Percentiles rank a stretch among this genome's conserved stretches.
These are phyloP conservation scores for Tetragonisca angustula DNA, from an alignment of 2,888 invertebrate species.

Conservation along the genomic window DNA sequence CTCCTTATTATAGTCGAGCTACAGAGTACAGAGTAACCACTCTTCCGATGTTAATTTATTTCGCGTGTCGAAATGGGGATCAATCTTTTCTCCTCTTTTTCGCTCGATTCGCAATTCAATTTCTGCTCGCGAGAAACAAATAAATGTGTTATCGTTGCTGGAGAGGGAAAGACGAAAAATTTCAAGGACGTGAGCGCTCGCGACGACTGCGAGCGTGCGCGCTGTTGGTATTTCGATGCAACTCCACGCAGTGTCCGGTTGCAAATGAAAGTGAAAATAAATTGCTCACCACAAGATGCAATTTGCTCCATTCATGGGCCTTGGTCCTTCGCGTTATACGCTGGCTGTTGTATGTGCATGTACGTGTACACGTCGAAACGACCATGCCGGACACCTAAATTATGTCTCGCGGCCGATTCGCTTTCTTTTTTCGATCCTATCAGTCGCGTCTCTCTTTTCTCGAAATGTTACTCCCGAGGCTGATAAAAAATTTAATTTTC, in stretches of 20 bases:
- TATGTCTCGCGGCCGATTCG: constrained; percentile 45
- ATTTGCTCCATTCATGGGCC: constrained; percentile 69
- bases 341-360: neutral
- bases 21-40: too few relatives aligned
- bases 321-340: constrained; percentile 42
- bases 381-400: constrained; percentile 59
- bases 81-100: neutral
- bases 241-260: constrained; percentile 52
- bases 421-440: constrained; percentile 32
- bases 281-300: constrained; percentile 68
- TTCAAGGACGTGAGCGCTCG: neutral
- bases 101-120: too few relatives aligned
- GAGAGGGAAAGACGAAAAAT: neutral
- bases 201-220: neutral
- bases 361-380: constrained; percentile 24
- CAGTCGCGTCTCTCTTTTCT: constrained; percentile 3
- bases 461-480: neutral
- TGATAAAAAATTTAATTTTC: too few relatives aligned
- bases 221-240: constrained; percentile 7
- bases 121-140: neutral
- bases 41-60: too few relatives aligned
- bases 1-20: too few relatives aligned
- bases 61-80: too few relatives aligned
- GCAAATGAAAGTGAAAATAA: constrained; percentile 73
- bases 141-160: neutral